These are phyloP conservation scores for Apogon hyalosoma DNA, from an alignment of 2,797 vertebrate genomes.

Conservation along the genomic window DNA sequence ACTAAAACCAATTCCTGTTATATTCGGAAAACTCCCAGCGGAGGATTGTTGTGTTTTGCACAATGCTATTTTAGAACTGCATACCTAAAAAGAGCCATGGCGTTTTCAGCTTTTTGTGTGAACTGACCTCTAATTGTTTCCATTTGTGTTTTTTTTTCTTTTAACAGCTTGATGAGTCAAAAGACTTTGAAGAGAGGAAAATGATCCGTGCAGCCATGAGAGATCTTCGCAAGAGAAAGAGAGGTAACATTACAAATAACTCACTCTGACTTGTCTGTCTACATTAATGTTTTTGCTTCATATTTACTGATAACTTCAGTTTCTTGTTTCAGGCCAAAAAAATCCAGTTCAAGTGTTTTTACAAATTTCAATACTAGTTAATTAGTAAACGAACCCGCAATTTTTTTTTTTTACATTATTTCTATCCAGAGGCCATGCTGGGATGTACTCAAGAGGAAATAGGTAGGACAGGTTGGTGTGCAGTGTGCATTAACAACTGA, in stretches of 20 bases:
- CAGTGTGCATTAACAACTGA: conserved; percentile 56
- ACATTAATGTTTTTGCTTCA: background rate
- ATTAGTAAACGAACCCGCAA: conserved; percentile 6
- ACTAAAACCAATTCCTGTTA: conserved; percentile 27
- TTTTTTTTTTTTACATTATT: conserved; percentile 37
- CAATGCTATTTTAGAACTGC: conserved; percentile 6
- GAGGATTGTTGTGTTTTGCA: conserved; percentile 13
- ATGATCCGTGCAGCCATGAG: conserved; percentile 95
- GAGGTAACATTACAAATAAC: conserved; percentile 86
- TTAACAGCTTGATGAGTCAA: conserved; percentile 90
- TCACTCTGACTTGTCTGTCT: background rate
- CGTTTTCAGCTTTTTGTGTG: conserved; percentile 20
- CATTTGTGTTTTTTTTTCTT: conserved; percentile 18
- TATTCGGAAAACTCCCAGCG: conserved; percentile 26
- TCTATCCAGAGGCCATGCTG: conserved; percentile 79
- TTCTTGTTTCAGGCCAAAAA: conserved; percentile 9
- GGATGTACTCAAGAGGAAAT: conserved; percentile 84
- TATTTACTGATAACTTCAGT: background rate
- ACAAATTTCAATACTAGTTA: conserved; percentile 2
- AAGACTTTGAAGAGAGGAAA: conserved; percentile 94
- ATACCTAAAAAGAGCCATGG: conserved; percentile 20
- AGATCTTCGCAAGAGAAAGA: conserved; percentile 94
- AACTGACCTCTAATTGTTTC: conserved; percentile 40
- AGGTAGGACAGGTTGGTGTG: conserved; percentile 77
- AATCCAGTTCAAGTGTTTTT: background rate